Evolutionary conservation across 1,140 invertebrate genomes (phyloP).

Genomic region (Drosophila auraria): DNA sequence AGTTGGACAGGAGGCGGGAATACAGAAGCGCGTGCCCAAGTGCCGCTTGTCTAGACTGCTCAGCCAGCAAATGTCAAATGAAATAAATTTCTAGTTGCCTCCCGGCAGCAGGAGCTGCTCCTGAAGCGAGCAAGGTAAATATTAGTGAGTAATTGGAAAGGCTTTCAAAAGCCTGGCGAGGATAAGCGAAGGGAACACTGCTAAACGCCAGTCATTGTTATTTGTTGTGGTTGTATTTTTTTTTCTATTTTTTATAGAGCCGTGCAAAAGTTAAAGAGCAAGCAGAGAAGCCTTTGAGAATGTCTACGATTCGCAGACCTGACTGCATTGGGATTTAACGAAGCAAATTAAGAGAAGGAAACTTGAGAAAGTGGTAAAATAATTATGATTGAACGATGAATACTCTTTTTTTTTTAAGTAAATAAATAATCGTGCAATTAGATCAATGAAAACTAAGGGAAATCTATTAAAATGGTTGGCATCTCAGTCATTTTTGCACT

Average conservation of each 20-base stretch:
- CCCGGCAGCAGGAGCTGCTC: background rate
- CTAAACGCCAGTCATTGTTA: conserved; percentile 57
- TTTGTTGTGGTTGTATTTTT: conserved; percentile 41
- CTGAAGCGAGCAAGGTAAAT: conserved; percentile 50
- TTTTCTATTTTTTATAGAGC: conserved; percentile 4
- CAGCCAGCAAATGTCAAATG: conserved; percentile 53
- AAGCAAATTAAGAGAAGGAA: conserved; percentile 42
- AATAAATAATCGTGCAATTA: background rate
- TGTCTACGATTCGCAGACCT: conserved; percentile 5
- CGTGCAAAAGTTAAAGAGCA: conserved; percentile 16
- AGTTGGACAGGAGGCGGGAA: conserved; percentile 22
- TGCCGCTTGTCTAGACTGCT: conserved; percentile 63
- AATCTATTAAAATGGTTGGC: too few relatives aligned
- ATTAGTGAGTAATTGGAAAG: conserved; percentile 65
- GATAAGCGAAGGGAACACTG: background rate
- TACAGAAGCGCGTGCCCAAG: conserved; percentile 57
- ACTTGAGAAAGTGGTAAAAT: background rate
- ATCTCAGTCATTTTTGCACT: background rate
- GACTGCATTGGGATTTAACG: conserved; percentile 39
- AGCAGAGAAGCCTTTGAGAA: conserved; percentile 14
- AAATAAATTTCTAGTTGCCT: conserved; percentile 57
- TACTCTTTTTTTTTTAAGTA: background rate
- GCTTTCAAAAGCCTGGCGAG: conserved; percentile 16
- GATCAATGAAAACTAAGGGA: background rate
- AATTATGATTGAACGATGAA: background rate